Evolutionary conservation across 1,140 invertebrate genomes (phyloP).

Genomic region (Neelides sp.): DNA sequence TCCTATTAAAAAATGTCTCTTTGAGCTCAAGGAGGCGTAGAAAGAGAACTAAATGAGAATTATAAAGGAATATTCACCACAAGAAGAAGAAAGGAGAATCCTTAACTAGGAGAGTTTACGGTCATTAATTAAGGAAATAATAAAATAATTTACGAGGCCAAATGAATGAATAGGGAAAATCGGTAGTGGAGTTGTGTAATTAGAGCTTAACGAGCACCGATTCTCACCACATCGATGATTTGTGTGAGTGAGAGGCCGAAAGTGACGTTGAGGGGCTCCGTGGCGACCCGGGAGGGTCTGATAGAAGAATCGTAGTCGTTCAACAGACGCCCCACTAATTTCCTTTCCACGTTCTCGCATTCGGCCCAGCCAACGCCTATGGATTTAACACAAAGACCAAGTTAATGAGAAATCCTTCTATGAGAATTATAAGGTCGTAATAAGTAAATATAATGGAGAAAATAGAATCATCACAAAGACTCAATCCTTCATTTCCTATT

Average conservation of each 20-base stretch:
- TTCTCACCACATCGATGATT: conserved; percentile 42
- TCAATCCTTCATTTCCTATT: too few relatives aligned
- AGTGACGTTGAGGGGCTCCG: conserved; percentile 37
- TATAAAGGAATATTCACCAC: too few relatives aligned
- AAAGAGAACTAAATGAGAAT: too few relatives aligned
- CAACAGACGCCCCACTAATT: conserved; percentile 35
- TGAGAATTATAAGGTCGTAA: too few relatives aligned
- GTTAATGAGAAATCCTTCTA: too few relatives aligned
- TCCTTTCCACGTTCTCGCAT: conserved; percentile 18
- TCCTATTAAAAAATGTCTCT: too few relatives aligned
- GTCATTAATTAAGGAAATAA: background rate
- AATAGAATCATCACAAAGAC: too few relatives aligned
- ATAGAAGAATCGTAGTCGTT: conserved; percentile 38
- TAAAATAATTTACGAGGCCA: background rate
- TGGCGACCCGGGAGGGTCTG: conserved; percentile 37
- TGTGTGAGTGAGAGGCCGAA: conserved; percentile 41
- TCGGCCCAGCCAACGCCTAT: conserved; percentile 3
- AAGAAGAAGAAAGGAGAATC: too few relatives aligned
- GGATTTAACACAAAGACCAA: background rate
- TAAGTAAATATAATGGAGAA: too few relatives aligned
- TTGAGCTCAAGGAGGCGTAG: too few relatives aligned
- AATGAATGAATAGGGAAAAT: background rate
- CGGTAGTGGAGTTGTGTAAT: background rate
- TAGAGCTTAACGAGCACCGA: too few relatives aligned
- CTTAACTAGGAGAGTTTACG: too few relatives aligned